Base-by-base conservation (phyloP, 2,888 invertebrate species). In the Odontomyia ornata region DNA sequence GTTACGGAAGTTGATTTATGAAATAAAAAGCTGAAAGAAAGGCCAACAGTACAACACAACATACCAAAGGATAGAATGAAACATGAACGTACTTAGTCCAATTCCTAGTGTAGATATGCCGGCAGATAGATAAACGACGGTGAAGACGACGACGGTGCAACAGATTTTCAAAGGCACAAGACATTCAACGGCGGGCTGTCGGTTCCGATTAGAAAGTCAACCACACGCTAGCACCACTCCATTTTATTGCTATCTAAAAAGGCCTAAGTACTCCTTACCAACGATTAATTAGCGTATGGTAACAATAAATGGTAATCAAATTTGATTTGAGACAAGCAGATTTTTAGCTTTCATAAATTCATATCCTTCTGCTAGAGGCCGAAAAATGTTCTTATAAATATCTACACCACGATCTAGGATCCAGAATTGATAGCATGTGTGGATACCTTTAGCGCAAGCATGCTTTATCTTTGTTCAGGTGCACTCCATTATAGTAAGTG, bases 1-100 rank as follows among this genome's bases (percentile, higher is more conserved):
- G 30, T 72, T 72, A 36, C 72, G 72, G 72, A 72, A 72, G 72
- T 72, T 72, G 72, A 72, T 72, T 72, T 72, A 72, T 72, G 72
- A 72, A 72, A 72, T 56, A 56, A 72, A 72, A 15, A n/a, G 52
- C 9, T 56, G 57, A 56, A 57, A 71, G 25, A 25, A 72, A 56
- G 52, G 56, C 18, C 72, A 72, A 72, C 30, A 18, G 60, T 18
- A 65, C 36, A n/a, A 25, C 65, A 28, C 62, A 36, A 65, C 65
- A 36, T 36, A 15, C 18, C 36, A 36, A 3, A 36, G 36, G 36
- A 36, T 36, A 9, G 36, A 36, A 36, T 36, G 36, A 36, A 65
- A 18, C 65, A 36, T 65, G n/a, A 25, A 46, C 47, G 69, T 46
- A 67, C 69, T 69, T 69, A 69, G 69, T 47, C 65, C 69, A 69